Percentiles rank a stretch among this genome's conserved stretches.
Evolutionary conservation across 2,888 invertebrate species (phyloP).

Genomic region (Drosophila anomalipes): DNA sequence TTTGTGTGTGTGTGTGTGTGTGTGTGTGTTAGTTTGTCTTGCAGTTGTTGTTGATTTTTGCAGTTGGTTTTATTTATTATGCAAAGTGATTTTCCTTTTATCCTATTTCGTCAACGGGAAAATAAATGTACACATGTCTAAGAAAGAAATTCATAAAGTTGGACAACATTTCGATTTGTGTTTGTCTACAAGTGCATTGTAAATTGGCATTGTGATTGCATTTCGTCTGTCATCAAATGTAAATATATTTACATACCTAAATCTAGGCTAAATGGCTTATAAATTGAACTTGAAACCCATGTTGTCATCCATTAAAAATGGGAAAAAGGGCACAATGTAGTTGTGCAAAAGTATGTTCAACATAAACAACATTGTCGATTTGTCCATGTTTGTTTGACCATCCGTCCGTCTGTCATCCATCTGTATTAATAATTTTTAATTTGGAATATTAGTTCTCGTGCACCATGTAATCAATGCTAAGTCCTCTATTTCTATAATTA

Average conservation of each 20-base stretch:
- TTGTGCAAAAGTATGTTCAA: background rate
- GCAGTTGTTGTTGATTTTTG: conserved; percentile 32
- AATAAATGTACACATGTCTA: background rate
- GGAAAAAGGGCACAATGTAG: accelerated
- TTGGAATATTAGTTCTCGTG: background rate
- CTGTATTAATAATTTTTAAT: background rate
- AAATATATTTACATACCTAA: background rate
- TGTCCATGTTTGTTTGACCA: background rate
- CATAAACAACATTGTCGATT: background rate
- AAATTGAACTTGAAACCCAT: background rate
- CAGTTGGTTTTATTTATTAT: conserved; percentile 64
- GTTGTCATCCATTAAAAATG: background rate
- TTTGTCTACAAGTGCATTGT: conserved; percentile 1
- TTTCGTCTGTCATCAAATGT: background rate
- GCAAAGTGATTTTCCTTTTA: conserved; percentile 72
- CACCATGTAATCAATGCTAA: background rate
- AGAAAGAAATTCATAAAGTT: conserved; percentile 3
- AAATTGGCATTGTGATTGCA: conserved; percentile 1
- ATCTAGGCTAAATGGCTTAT: background rate
- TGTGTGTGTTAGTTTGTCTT: background rate
- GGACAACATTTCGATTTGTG: conserved; percentile 9
- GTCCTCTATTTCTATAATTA: background rate
- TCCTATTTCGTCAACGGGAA: conserved; percentile 24
- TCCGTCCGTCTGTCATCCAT: background rate
- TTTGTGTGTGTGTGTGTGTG: background rate